phyloP scores from a whole-genome alignment of 1,140 invertebrate species.

The Trialeurodes vaporariorum region DNA sequence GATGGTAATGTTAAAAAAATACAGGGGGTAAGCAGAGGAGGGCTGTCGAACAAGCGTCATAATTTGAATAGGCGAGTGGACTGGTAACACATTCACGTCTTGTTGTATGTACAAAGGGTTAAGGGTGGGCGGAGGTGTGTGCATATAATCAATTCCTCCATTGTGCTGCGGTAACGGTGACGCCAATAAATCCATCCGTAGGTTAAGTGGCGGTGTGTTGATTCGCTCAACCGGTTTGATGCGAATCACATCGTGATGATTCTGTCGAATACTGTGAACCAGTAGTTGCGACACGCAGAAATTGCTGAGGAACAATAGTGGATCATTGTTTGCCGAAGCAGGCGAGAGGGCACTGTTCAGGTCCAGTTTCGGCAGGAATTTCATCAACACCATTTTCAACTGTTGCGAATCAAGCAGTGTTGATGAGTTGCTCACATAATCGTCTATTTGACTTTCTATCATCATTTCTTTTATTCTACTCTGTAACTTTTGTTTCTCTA shows the following conservation, averaged over 20 bases:
- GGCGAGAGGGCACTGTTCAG: slow-evolving; percentile 36
- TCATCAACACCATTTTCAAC: neutral
- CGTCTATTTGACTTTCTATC: slow-evolving; percentile 55
- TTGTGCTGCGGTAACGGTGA: neutral
- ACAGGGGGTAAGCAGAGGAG: slow-evolving; percentile 45
- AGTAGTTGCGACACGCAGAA: slow-evolving; percentile 50
- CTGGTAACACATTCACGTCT: neutral
- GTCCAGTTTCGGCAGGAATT: neutral
- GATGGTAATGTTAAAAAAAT: slow-evolving; percentile 64
- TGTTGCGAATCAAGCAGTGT: slow-evolving; percentile 44
- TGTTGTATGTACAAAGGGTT: neutral
- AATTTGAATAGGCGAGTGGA: neutral
- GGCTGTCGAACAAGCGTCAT: neutral
- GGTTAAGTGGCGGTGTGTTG: neutral
- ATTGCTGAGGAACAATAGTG: slow-evolving; percentile 56
- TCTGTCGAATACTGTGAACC: neutral
- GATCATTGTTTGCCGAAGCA: slow-evolving; percentile 21
- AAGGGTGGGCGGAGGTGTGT: neutral
- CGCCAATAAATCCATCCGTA: neutral
- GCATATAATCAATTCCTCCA: neutral
- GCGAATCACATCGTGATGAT: neutral
- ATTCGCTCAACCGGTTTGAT: neutral
- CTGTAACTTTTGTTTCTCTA: slow-evolving; percentile 34
- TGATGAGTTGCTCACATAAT: slow-evolving; percentile 49
- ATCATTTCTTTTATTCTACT: slow-evolving; percentile 57